These are phyloP conservation scores for Smutsia temminckii DNA, from an alignment of 2,797 vertebrate species.

Conservation along the genomic window DNA sequence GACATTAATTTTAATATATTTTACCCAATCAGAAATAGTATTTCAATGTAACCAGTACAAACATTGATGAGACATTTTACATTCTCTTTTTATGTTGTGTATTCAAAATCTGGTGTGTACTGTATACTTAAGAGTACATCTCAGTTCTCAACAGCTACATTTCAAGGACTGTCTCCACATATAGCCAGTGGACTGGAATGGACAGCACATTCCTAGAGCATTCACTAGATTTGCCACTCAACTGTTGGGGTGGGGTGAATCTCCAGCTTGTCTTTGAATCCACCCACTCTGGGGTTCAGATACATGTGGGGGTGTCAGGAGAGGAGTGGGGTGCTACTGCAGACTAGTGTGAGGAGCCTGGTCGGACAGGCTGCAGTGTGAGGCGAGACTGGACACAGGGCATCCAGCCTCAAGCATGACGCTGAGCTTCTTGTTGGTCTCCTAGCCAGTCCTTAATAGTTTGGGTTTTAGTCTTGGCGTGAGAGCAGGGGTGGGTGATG, in stretches of 20 bases:
- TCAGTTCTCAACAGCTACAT: not conserved
- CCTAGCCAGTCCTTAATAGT: not conserved
- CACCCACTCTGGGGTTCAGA: not conserved
- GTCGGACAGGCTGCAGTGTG: not conserved
- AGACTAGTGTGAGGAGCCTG: not conserved
- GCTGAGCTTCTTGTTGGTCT: not conserved
- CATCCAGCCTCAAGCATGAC: not conserved
- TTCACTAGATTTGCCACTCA: not conserved
- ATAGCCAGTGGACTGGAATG: fast-evolving
- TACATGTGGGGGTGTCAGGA: fast-evolving
- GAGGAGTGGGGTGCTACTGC: not conserved
- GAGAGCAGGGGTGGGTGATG: not conserved
- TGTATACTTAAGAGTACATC: not conserved
- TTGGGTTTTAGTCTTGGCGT: not conserved
- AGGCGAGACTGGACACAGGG: not conserved
- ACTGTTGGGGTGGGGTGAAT: not conserved
- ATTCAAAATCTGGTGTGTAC: not conserved
- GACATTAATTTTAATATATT: not conserved
- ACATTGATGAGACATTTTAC: not conserved
- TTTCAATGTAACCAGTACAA: not conserved
- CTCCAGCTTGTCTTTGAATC: not conserved
- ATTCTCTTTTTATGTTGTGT: not conserved
- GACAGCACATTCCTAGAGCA: not conserved
- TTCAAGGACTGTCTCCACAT: not conserved
- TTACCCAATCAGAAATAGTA: not conserved